A percentile compares a stretch with the other conserved stretches of the same genome.
Evolutionary conservation across 2,113 vertebrate genomes (phyloP).

Genomic region (Mystacornis crossleyi): DNA sequence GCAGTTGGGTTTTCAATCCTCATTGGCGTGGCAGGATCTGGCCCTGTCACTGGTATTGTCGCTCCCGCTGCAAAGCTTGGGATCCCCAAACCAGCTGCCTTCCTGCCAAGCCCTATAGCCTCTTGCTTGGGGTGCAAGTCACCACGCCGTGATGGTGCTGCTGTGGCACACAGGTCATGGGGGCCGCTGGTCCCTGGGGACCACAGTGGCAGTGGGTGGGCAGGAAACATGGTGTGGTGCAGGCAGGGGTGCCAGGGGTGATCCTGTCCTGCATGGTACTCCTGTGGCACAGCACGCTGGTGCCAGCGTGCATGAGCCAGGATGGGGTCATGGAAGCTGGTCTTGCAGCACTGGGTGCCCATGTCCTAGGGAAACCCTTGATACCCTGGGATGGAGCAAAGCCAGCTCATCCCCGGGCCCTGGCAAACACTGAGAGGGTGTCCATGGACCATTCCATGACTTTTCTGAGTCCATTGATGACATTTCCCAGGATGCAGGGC

Average conservation of each 20-base stretch:
- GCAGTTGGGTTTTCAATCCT: background rate
- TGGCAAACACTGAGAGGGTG: accelerated
- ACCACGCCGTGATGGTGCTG: accelerated
- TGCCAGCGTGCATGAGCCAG: accelerated
- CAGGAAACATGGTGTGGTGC: background rate
- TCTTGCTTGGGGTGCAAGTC: background rate
- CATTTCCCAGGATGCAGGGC: background rate
- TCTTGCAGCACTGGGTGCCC: background rate
- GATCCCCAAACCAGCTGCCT: background rate
- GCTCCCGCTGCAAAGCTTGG: background rate
- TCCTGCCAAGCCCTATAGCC: background rate
- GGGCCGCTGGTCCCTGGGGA: background rate
- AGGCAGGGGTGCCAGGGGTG: slow-evolving; percentile 26
- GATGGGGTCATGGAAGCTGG: background rate
- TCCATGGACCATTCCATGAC: background rate
- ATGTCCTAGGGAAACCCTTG: background rate
- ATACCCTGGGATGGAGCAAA: background rate
- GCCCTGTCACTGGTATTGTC: background rate
- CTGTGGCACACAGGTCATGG: accelerated
- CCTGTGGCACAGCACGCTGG: background rate
- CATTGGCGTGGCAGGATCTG: background rate
- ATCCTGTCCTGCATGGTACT: background rate
- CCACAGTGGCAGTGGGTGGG: accelerated
- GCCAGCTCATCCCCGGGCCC: background rate
- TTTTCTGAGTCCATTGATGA: background rate